Conservation (phyloP, 2,113 vertebrate species). For the Odontesthes bonariensis region DNA sequence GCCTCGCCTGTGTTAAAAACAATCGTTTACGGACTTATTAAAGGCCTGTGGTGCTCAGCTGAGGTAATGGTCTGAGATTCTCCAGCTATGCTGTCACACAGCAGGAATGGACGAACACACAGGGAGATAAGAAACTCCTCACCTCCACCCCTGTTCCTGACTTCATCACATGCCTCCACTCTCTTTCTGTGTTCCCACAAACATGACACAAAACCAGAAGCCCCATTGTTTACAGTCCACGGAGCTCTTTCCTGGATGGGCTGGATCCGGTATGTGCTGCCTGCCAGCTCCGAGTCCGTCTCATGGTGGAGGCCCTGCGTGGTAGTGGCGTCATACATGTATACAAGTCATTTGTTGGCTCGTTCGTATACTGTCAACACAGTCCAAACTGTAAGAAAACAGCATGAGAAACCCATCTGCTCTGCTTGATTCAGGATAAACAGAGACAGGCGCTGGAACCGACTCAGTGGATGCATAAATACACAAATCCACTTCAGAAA, state of each 20-base stretch:
- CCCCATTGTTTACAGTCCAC: conserved; percentile 69
- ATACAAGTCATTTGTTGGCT: conserved; percentile 22
- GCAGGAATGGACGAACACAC: conserved; percentile 47
- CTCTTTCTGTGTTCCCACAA: conserved; percentile 54
- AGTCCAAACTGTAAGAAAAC: not conserved
- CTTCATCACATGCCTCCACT: conserved; percentile 48
- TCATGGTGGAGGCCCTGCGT: conserved; percentile 26
- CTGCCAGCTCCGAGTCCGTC: conserved; percentile 47
- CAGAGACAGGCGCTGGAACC: not conserved
- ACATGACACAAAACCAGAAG: conserved; percentile 63
- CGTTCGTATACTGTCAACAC: conserved; percentile 25
- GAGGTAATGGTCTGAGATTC: conserved; percentile 31
- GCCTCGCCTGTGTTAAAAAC: not conserved
- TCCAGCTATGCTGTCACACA: conserved; percentile 36
- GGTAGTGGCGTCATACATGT: too few species aligned
- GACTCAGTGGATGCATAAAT: not conserved
- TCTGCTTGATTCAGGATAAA: not conserved
- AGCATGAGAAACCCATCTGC: not conserved
- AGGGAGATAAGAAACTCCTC: conserved; percentile 17
- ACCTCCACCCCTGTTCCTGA: conserved; percentile 11
- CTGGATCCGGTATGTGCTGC: conserved; percentile 67
- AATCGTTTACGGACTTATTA: conserved; percentile 4
- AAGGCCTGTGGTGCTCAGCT: not conserved
- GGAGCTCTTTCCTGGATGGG: conserved; percentile 76
- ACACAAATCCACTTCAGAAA: not conserved